Conservation (phyloP, 2,888 invertebrate species). For the Nephrotoma guestfalica region DNA sequence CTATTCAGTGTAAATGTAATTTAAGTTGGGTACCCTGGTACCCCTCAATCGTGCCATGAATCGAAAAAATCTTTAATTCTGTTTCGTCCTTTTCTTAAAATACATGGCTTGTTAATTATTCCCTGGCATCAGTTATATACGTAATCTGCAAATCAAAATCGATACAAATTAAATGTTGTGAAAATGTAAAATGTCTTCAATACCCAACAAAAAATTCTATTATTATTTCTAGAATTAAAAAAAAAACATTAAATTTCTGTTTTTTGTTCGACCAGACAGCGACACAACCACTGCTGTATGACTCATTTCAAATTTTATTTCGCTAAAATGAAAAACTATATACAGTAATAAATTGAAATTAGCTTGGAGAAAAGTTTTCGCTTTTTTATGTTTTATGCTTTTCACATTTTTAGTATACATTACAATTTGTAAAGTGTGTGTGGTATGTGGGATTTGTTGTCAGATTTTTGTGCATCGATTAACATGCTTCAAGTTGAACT, state of each 20-base stretch:
- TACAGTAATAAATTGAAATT: background rate
- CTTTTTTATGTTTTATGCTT: background rate
- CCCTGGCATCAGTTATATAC: too few species aligned
- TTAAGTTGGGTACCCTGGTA: too few species aligned
- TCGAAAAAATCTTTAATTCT: too few species aligned
- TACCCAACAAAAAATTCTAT: too few species aligned
- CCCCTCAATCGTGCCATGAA: too few species aligned
- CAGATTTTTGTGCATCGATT: background rate
- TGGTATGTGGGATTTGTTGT: background rate
- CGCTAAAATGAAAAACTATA: background rate
- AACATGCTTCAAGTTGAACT: background rate
- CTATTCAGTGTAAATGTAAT: too few species aligned
- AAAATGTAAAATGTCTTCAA: too few species aligned
- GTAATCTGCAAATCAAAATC: too few species aligned
- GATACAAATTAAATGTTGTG: too few species aligned
- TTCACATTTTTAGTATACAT: background rate
- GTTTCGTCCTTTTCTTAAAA: too few species aligned
- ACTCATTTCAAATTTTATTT: background rate
- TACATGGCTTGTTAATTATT: too few species aligned
- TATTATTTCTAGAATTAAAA: background rate
- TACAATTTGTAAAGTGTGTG: background rate
- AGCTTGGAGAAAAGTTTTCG: background rate
- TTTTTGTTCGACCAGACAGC: background rate
- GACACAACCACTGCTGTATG: background rate
- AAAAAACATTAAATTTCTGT: background rate